Percentiles rank a stretch among this genome's conserved stretches.
Conservation (phyloP, 2,888 invertebrate species). For the Heteropelma amictum region DNA sequence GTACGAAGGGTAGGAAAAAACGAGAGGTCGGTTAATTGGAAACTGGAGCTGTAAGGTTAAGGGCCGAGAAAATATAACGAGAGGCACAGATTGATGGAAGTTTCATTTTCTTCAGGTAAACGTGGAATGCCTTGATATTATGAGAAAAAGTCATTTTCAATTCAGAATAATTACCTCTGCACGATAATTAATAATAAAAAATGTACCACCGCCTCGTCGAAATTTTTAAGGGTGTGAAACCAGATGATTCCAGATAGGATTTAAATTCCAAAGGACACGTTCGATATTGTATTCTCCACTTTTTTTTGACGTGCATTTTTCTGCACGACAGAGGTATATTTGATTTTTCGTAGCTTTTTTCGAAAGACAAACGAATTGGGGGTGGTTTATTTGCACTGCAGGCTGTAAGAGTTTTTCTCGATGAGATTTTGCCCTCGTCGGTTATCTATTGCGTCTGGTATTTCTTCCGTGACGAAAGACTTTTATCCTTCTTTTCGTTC, state of each 20-base stretch:
- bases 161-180: conserved; percentile 47
- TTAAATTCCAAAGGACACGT: neutral
- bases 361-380: too few species aligned
- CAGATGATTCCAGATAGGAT: neutral
- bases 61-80: conserved; percentile 53
- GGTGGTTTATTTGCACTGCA: neutral
- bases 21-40: conserved; percentile 52
- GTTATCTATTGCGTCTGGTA: neutral
- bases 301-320: too few species aligned
- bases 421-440: neutral
- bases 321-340: too few species aligned
- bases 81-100: conserved; percentile 11
- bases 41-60: conserved; percentile 50
- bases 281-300: too few species aligned
- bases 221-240: too few species aligned
- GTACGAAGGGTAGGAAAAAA: conserved; percentile 41
- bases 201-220: conserved; percentile 45
- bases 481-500: neutral
- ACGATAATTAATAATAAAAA: conserved; percentile 66
- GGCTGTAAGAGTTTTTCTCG: neutral
- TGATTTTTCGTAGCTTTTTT: too few species aligned
- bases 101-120: conserved; percentile 44
- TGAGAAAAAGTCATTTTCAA: neutral
- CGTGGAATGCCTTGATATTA: conserved; percentile 10
- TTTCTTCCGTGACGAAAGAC: neutral